A percentile compares a stretch with the other conserved stretches of the same genome.
Conservation (phyloP, 2,113 vertebrate species). For the Ardeotis arabs region DNA sequence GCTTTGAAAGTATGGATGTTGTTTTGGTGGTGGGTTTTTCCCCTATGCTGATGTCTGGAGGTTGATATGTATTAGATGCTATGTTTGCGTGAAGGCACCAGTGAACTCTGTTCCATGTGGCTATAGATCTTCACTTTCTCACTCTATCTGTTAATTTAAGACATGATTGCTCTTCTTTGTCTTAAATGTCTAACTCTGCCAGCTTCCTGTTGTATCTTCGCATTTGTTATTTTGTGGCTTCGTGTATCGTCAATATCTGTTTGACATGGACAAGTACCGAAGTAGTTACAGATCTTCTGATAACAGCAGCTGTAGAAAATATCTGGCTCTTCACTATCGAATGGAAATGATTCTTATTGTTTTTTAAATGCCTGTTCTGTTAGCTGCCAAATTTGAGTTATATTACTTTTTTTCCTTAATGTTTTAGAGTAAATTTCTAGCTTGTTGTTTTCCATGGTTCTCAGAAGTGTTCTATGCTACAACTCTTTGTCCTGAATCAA, state of each 20-base stretch:
- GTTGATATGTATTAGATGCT: not conserved
- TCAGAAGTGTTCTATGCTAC: not conserved
- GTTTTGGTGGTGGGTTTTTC: not conserved
- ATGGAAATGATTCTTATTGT: not conserved
- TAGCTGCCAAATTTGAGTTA: not conserved
- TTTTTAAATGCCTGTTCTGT: not conserved
- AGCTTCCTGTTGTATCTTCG: not conserved
- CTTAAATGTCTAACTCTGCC: not conserved
- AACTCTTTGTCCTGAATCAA: not conserved
- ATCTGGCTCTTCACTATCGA: not conserved
- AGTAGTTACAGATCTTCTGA: not conserved
- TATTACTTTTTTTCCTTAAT: not conserved
- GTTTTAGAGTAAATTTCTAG: not conserved
- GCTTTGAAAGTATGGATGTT: not conserved
- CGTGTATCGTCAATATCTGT: not conserved
- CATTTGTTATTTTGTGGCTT: not conserved
- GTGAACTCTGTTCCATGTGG: not conserved
- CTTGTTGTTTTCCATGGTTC: not conserved
- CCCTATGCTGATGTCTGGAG: not conserved
- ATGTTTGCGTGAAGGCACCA: not conserved
- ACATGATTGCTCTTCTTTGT: not conserved
- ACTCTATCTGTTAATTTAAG: not conserved
- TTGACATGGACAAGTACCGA: not conserved
- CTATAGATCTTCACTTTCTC: not conserved
- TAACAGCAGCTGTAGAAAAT: not conserved